A percentile compares a stretch with the other conserved stretches of the same genome.
Conservation (phyloP, 1,140 invertebrate species). For the Drosophila sproati region DNA sequence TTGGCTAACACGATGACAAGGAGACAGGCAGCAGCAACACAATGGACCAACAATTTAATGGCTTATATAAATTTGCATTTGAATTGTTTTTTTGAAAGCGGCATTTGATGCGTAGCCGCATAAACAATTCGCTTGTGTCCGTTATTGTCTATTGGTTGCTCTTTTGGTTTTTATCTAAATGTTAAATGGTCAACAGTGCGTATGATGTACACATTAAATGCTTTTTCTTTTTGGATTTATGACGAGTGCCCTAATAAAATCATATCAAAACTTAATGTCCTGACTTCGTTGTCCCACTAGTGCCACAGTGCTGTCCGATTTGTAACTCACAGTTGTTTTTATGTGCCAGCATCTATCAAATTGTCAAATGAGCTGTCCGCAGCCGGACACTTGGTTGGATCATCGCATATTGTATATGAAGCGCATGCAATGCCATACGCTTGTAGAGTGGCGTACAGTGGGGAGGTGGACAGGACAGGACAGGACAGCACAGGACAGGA, state of each 20-base stretch:
- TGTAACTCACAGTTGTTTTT: constrained; percentile 29
- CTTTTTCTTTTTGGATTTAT: constrained; percentile 49
- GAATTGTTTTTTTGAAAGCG: constrained; percentile 60
- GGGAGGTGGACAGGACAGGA: no score
- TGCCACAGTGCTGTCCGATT: constrained; percentile 11
- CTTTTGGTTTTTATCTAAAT: constrained; percentile 47
- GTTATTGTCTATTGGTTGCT: constrained; percentile 45
- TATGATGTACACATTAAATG: constrained; percentile 77
- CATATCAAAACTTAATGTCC: constrained; percentile 78
- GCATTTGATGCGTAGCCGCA: constrained; percentile 70
- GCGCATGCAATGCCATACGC: background rate
- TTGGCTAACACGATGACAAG: constrained; percentile 17
- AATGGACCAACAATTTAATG: constrained; percentile 64
- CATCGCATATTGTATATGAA: background rate
- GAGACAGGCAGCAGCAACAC: background rate
- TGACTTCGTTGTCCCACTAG: background rate
- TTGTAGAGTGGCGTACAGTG: no score
- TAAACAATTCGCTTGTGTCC: constrained; percentile 63
- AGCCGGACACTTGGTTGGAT: constrained; percentile 30
- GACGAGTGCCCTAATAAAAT: constrained; percentile 77
- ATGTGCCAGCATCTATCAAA: constrained; percentile 74
- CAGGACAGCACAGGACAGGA: background rate
- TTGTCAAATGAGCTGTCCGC: constrained; percentile 79
- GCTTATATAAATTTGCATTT: constrained; percentile 70
- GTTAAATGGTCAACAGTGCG: constrained; percentile 68